Evolutionary conservation across 2,888 invertebrate species (phyloP).

Genomic region (Netelia virgata): DNA sequence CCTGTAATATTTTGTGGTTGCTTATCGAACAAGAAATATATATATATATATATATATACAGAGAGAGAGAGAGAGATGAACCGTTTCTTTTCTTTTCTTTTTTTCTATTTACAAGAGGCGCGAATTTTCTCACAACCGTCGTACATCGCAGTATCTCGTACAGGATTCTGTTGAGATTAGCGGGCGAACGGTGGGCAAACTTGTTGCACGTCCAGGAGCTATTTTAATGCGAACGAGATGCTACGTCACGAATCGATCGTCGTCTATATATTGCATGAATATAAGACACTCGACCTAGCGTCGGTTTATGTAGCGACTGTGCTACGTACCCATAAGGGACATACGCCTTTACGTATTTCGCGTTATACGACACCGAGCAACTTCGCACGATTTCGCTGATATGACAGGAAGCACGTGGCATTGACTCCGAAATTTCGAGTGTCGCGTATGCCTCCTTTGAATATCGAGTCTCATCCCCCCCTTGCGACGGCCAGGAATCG

Average conservation of each 20-base stretch:
- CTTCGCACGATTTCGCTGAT: conserved; percentile 20
- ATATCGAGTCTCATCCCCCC: not conserved
- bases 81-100: no score
- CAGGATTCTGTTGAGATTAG: not conserved
- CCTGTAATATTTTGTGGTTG: no score
- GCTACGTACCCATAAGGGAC: not conserved
- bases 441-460: conserved; percentile 16
- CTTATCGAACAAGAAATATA: no score
- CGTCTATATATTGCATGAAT: conserved; percentile 21
- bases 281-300: conserved; percentile 26
- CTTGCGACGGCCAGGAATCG: not conserved
- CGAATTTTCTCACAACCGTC: no score
- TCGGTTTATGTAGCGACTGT: conserved; percentile 31
- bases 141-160: not conserved
- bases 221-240: conserved; percentile 51
- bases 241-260: conserved; percentile 59
- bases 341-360: not conserved
- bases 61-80: no score
- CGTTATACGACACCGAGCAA: not conserved
- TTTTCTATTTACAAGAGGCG: no score
- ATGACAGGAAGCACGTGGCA: conserved; percentile 60
- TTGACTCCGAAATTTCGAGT: conserved; percentile 25
- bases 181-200: conserved; percentile 42
- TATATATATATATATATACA: not conserved
- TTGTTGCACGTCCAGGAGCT: conserved; percentile 63